Evolutionary conservation across 2,888 invertebrate genomes (phyloP).

Genomic region (Sthenelais limicola): DNA sequence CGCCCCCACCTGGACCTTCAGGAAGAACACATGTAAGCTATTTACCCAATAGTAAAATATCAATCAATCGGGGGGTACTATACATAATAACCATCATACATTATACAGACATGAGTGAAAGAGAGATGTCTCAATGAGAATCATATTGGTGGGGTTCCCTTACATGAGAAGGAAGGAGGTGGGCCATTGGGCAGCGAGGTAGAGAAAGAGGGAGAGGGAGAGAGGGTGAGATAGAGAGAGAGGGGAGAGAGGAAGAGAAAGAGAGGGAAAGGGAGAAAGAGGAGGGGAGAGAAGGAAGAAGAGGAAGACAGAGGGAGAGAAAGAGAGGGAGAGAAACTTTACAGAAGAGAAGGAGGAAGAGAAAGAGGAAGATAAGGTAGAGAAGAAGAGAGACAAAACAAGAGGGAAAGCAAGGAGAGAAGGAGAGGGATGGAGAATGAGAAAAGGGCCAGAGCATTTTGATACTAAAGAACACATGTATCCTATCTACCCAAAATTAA

Average conservation of each 20-base stretch:
- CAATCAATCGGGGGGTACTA: too few species aligned
- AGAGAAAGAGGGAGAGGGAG: neutral
- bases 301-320: neutral
- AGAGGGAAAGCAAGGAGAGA: neutral
- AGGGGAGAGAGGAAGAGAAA: conserved; percentile 1
- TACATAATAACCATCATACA: too few species aligned
- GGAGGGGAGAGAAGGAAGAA: neutral
- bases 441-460: too few species aligned
- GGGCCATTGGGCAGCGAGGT: neutral
- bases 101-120: too few species aligned
- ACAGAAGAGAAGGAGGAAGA: neutral
- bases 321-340: neutral
- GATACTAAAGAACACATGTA: too few species aligned
- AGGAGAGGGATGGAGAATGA: neutral
- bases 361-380: neutral
- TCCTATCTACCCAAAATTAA: too few species aligned
- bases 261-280: neutral
- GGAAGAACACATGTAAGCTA: too few species aligned
- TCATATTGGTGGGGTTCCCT: too few species aligned
- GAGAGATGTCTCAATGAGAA: too few species aligned
- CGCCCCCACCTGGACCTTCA: too few species aligned
- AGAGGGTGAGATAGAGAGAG: neutral
- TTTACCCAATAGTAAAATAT: too few species aligned
- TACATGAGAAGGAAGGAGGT: neutral
- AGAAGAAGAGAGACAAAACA: neutral